Evolutionary conservation across 1,140 invertebrate species (phyloP), one percentile per base, ranked within the genome.

Genomic region (Colletes latitarsis): DNA sequence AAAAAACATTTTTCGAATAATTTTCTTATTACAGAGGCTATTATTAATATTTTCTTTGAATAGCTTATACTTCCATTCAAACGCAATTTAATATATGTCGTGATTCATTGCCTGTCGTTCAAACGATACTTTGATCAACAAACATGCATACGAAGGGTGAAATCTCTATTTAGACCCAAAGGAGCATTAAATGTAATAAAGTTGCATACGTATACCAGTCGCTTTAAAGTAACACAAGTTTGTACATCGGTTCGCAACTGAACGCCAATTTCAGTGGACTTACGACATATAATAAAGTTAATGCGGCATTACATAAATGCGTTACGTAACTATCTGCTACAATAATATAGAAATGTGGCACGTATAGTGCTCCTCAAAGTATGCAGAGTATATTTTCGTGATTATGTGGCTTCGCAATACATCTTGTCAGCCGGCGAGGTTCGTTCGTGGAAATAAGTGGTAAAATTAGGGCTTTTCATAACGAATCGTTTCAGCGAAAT

Each of bases 391-490:
- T 57, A 53, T 49, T 83, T 69, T 49, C n/a, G 5, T 12, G 9
- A 76, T 76, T 77, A 68, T 10, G 12, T 6, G 0, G 19, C 21
- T 52, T 41, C n/a, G n/a, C 66, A 67, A 75, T 10, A 14, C 3
- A 12, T 21, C 5, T 43, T n/a, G 49, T 8, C 43, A 4, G 43
- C 8, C 12, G 49, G 17, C 39, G 14, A 58, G 0, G 43, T 9
- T 46, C 6, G 9, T 46, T 46, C 8, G 15, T 67, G 30, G 12
- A 64, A 74, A 74, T 49, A 64, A 52, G 43, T 39, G 63, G 12
- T 53, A 12, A 52, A 64, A 74, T 74, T 74, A 52, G n/a, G 10
- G 46, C 63, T 74, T 64, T 64, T 46, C 60, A 46, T 15, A 12
- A 19, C 15, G 6, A 5, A 63, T 49, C 10, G 49, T 49, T 10